Evolutionary conservation across 1,140 invertebrate species (phyloP), one percentile per base, ranked within the genome.

Genomic region (Brachionus calyciflorus): DNA sequence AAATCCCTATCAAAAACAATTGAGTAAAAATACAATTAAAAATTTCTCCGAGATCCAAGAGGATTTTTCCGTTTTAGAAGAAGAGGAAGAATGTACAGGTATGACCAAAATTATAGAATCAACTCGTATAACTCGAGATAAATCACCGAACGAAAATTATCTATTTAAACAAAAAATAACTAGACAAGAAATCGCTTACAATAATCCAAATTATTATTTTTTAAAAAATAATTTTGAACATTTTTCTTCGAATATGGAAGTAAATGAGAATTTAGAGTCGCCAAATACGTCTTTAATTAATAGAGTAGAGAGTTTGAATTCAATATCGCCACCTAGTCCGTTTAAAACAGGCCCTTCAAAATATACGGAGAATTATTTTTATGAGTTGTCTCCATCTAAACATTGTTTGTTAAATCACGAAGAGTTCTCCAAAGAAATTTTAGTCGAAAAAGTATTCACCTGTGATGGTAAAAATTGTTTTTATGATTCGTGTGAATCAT

Each of bases 191-290:
- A 17, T 33, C 19, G 33, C 37, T 37, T 60, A 19, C 55, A 19
- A 28, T 24, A 65, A 65, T 24, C 60, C 60, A 2, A 65, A 65
- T n/a, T 65, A 65, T 46, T 65, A 46, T 21, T 44, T 44, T 41
- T 24, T 65, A 19, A 5, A 46, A 14, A 46, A 46, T 7, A 5
- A 37, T 5, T 5, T 37, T 37, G 33, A 37, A 37, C 55, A 60
- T 17, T 53, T 24, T 53, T 53, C 51, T 4, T 60, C 55, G 2
- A 37, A 37, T 17, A 17, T 37, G n/a, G 33, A 60, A 33, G 9
- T 17, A 33, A 37, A 37, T 37, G 33, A 37, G 3, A 30, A 60
- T n/a, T 2, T 57, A 0, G 30, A 57, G 7, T 60, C 55, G 9
- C 55, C 55, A 19, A 33, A 60, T 60, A 37, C 24, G 51, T 9